phyloP scores from a whole-genome alignment of 1,140 invertebrate genomes.

The Batillaria attramentaria region DNA sequence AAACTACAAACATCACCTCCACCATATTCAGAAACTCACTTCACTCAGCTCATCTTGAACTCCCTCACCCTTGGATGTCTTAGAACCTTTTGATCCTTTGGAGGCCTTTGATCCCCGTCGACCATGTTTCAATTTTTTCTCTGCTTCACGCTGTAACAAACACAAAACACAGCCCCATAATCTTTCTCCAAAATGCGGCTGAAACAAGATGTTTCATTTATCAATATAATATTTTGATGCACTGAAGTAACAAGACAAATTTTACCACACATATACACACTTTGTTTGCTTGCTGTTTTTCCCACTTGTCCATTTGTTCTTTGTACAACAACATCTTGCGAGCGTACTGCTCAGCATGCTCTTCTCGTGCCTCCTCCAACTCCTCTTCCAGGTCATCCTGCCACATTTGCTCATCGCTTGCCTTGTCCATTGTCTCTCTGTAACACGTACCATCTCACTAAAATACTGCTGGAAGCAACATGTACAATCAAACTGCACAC shows the following conservation, averaged over 20 bases:
- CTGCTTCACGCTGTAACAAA: constrained; percentile 50
- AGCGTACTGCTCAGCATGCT: constrained; percentile 67
- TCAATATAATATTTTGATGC: background rate
- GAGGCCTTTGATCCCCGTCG: constrained; percentile 62
- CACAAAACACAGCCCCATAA: background rate
- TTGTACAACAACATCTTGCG: constrained; percentile 66
- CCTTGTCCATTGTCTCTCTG: constrained; percentile 69
- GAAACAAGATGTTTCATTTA: background rate
- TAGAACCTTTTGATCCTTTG: constrained; percentile 37
- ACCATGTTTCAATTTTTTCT: constrained; percentile 67
- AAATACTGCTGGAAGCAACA: too few species aligned
- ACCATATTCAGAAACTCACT: background rate
- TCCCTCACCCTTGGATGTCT: constrained; percentile 25
- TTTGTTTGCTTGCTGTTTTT: constrained; percentile 59
- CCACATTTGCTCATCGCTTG: constrained; percentile 68
- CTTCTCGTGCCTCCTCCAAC: constrained; percentile 72
- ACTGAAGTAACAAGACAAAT: background rate
- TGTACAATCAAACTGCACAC: too few species aligned
- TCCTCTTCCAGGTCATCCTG: constrained; percentile 73
- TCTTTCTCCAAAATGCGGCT: too few species aligned
- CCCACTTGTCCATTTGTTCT: constrained; percentile 66
- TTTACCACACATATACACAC: background rate
- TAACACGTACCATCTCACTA: background rate
- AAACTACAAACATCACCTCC: too few species aligned
- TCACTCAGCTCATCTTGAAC: constrained; percentile 16